Conservation (phyloP, 1,140 invertebrate genomes). For the Goniozus legneri region DNA sequence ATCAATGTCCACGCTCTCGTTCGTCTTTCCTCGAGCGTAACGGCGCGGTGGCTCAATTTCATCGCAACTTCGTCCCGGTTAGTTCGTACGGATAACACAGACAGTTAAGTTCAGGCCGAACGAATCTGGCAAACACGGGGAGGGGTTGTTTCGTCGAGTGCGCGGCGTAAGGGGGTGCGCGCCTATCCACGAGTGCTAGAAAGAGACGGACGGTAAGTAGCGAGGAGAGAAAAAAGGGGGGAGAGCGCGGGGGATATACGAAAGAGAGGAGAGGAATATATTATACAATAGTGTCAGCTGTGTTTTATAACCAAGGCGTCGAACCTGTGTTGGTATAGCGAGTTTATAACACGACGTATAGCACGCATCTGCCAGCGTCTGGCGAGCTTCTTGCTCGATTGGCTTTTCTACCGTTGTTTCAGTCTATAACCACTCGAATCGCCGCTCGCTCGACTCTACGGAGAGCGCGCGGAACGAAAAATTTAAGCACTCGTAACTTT, state of each 20-base stretch:
- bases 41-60: no score
- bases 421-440: background rate
- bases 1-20: conserved; percentile 27
- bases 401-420: background rate
- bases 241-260: conserved; percentile 1
- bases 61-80: conserved; percentile 19
- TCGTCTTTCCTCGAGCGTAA: conserved; percentile 25
- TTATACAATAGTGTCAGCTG: conserved; percentile 40
- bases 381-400: conserved; percentile 8
- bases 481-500: no score
- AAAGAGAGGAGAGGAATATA: conserved; percentile 33
- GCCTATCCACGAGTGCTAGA: conserved; percentile 12
- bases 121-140: conserved; percentile 1
- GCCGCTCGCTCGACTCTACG: conserved; percentile 1
- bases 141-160: conserved; percentile 7
- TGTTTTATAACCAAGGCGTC: conserved; percentile 38
- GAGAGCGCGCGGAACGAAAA: no score
- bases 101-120: conserved; percentile 22
- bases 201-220: conserved; percentile 13
- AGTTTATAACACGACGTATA: conserved; percentile 33
- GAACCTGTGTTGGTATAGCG: conserved; percentile 29
- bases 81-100: conserved; percentile 22
- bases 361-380: conserved; percentile 28
- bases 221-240: conserved; percentile 8
- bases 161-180: conserved; percentile 8